phyloP scores from a whole-genome alignment of 2,113 vertebrate genomes.

The Balaeniceps rex region DNA sequence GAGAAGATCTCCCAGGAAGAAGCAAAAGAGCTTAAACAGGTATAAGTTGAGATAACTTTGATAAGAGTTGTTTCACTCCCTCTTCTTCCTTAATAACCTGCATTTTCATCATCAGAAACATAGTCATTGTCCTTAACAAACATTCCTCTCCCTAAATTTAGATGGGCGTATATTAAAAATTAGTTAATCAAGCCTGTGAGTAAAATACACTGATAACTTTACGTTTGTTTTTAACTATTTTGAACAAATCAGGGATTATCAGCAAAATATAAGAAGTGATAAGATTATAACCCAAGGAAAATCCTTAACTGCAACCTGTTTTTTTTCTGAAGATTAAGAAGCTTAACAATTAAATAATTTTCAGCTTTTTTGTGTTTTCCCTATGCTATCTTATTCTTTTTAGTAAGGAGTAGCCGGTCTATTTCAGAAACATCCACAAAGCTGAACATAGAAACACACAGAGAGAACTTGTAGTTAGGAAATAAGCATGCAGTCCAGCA shows the following conservation, averaged over 20 bases:
- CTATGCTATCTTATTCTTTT: background rate
- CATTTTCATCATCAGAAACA: background rate
- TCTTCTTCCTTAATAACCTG: background rate
- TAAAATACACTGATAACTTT: background rate
- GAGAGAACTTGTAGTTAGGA: background rate
- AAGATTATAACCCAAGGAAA: background rate
- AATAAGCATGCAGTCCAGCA: background rate
- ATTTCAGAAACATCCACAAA: background rate
- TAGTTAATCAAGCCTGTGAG: background rate
- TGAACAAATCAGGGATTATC: background rate
- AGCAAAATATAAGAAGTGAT: background rate
- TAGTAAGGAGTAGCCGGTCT: background rate
- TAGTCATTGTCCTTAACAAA: background rate
- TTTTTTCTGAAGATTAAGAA: background rate
- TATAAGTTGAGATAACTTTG: background rate
- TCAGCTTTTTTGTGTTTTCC: background rate
- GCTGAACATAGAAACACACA: background rate
- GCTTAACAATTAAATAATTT: background rate
- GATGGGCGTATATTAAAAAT: background rate
- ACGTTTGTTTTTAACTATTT: background rate
- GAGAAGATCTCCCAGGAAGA: constrained; percentile 80
- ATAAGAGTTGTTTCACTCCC: background rate
- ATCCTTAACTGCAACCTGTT: background rate
- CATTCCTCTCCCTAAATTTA: background rate
- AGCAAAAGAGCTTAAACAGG: constrained; percentile 87